Evolutionary conservation across 1,140 invertebrate genomes (phyloP), one percentile per base, ranked within the genome.

Genomic region (Drosophila nigromelanica): DNA sequence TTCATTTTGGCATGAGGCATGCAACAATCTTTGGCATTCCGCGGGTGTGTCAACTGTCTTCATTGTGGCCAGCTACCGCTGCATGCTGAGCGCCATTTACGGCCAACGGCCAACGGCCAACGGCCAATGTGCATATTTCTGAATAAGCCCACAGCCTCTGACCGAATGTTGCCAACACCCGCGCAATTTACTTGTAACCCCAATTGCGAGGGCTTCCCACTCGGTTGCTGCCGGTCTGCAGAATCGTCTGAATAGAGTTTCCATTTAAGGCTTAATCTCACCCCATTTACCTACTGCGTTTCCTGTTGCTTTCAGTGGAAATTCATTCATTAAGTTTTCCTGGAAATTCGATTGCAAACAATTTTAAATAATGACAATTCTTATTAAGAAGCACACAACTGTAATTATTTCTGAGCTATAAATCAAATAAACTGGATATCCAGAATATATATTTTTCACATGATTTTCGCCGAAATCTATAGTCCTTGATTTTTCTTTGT

Each of bases 31-130:
- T 43, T 55, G 56, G 64, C 67, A 50, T 48, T 72, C 47, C 62
- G 40, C 55, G 79, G 79, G 79, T 81, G 79, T 82, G 79, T 71
- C 78, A 47, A 64, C 60, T 67, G 58, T 73, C 74, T 59, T 47
- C 39, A 58, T 83, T 83, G 75, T 83, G 64, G 75, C 50, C 69
- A 59, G 54, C 54, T 54, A 54, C 43, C 37, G 70, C 52, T 50
- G 66, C 67, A 52, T 45, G 67, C 68, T 70, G 61, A 69, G 78
- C 78, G 72, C 80, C 80, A 83, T 83, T 83, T 85, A 76, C 56
- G 76, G 72, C 33, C 47, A 54, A 24, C 21, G 3, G 21, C 0
- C 52, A 52, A 47, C n/a, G n/a, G n/a, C n/a, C n/a, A 18, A 18
- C 18, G 18, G n/a, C 39, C 66, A 71, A 51, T 54, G 45, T 48